Conservation (phyloP, 2,113 vertebrate genomes). For the Hemiprocne comata region DNA sequence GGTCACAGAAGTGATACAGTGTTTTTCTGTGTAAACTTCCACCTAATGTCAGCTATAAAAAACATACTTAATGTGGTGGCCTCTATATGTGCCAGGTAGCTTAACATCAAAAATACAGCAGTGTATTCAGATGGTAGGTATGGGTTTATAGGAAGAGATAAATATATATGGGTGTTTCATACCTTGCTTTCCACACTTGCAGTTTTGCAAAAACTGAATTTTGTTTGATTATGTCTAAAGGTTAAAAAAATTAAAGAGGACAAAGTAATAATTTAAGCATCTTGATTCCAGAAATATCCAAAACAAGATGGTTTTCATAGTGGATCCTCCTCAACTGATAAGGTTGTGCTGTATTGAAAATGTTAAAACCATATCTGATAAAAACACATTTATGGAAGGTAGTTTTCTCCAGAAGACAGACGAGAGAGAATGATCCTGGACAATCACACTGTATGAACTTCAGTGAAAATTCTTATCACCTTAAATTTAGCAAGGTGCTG, state of each 20-base stretch:
- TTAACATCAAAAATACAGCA: background rate
- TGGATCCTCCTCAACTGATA: background rate
- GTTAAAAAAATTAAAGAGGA: background rate
- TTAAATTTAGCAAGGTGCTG: background rate
- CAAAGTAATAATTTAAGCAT: background rate
- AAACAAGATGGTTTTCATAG: background rate
- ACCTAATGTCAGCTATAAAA: constrained; percentile 12
- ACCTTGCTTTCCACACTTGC: background rate
- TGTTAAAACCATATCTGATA: background rate
- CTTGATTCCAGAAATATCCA: background rate
- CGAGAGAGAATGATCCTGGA: background rate
- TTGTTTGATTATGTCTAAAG: background rate
- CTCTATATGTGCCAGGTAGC: background rate
- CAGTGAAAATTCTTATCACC: background rate
- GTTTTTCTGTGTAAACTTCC: constrained; percentile 36
- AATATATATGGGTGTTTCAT: background rate
- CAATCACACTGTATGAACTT: background rate
- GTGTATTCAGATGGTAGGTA: background rate
- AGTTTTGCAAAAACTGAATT: background rate
- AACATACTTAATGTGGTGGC: background rate
- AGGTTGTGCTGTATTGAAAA: background rate
- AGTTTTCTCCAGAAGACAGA: background rate
- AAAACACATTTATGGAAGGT: background rate
- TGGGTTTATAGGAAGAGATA: background rate
- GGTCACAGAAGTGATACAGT: constrained; percentile 27